Percentiles rank a stretch among this genome's conserved stretches.
Conservation (phyloP, 2,888 invertebrate genomes). For the Phorcus lineatus region DNA sequence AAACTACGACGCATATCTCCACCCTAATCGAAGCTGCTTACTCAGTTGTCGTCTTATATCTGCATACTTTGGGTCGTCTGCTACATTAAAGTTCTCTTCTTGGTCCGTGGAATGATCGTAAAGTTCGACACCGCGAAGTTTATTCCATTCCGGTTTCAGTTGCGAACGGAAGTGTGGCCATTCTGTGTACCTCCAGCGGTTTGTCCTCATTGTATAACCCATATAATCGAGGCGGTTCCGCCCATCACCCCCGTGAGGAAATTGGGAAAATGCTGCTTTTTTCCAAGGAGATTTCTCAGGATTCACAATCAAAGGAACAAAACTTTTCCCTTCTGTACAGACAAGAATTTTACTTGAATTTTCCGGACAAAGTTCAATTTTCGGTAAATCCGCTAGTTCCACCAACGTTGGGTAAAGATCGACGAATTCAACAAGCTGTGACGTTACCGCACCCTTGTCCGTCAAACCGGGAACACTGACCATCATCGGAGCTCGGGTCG, state of each 20-base stretch:
- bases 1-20: constrained; percentile 39
- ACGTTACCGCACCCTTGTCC: constrained; percentile 37
- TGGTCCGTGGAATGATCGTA: constrained; percentile 47
- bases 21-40: constrained; percentile 48
- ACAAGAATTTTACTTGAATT: neutral
- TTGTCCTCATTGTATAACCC: constrained; percentile 10
- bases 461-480: constrained; percentile 47
- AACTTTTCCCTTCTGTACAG: constrained; percentile 11
- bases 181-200: constrained; percentile 9
- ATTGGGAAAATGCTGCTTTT: constrained; percentile 13
- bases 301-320: neutral
- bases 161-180: neutral
- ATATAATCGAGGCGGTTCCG: neutral
- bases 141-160: constrained; percentile 8
- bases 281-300: neutral
- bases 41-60: constrained; percentile 45
- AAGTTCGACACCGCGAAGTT: constrained; percentile 25
- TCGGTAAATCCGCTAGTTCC: constrained; percentile 47
- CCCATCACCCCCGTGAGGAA: neutral
- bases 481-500: constrained; percentile 59
- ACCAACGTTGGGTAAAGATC: constrained; percentile 57
- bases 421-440: constrained; percentile 49
- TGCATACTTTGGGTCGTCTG: constrained; percentile 62
- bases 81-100: constrained; percentile 46
- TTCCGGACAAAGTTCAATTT: neutral